Evolutionary conservation across 2,888 invertebrate species (phyloP).

Genomic region (Zygaena filipendulae): DNA sequence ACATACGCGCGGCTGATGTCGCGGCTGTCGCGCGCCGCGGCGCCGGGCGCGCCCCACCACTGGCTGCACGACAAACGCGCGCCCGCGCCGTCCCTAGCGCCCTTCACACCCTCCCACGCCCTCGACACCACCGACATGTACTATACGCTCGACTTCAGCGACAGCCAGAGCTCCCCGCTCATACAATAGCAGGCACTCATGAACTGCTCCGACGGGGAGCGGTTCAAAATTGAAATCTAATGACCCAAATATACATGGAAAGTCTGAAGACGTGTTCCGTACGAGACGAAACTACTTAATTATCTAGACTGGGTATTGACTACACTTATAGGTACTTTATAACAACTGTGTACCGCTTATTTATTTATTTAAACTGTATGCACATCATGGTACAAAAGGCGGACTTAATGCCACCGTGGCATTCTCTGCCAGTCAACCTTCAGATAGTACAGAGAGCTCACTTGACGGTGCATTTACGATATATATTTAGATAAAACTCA

Average conservation of each 20-base stretch:
- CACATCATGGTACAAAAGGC: too few species aligned
- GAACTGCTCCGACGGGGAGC: conserved; percentile 61
- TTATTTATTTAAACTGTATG: too few species aligned
- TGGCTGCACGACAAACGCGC: conserved; percentile 71
- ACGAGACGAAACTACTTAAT: neutral
- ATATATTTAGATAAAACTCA: too few species aligned
- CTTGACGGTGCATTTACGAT: too few species aligned
- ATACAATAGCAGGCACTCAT: conserved; percentile 72
- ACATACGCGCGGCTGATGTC: conserved; percentile 75
- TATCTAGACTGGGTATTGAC: too few species aligned
- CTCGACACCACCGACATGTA: conserved; percentile 80
- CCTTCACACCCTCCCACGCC: conserved; percentile 38
- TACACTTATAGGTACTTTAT: too few species aligned
- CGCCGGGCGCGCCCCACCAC: conserved; percentile 53
- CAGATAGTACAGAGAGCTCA: too few species aligned
- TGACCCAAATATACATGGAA: too few species aligned
- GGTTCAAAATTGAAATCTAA: conserved; percentile 57
- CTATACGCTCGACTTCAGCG: conserved; percentile 81
- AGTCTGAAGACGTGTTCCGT: too few species aligned
- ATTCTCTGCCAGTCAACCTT: too few species aligned
- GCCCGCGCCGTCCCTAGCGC: conserved; percentile 24
- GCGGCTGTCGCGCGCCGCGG: conserved; percentile 52
- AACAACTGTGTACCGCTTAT: too few species aligned
- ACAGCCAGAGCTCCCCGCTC: conserved; percentile 79
- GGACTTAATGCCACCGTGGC: too few species aligned